A percentile compares a stretch with the other conserved stretches of the same genome.
Evolutionary conservation across 2,888 invertebrate species (phyloP).

Genomic region (Eulithis testata): DNA sequence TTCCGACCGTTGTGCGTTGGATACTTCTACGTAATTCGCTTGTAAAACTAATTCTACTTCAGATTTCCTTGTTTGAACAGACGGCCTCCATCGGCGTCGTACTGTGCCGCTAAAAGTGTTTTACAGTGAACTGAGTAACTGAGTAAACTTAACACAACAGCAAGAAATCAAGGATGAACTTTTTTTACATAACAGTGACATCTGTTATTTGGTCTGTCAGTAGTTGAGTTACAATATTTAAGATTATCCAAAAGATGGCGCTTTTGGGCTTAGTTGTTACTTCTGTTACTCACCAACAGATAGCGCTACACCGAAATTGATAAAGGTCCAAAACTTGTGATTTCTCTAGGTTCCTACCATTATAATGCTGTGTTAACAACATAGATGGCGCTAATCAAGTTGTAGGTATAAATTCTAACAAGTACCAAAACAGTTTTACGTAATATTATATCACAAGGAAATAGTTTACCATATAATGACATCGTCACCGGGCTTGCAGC

Average conservation of each 20-base stretch:
- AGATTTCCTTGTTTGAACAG: conserved; percentile 84
- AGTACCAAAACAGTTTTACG: too few species aligned
- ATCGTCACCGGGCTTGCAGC: conserved; percentile 95
- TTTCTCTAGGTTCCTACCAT: background rate
- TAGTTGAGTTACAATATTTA: too few species aligned
- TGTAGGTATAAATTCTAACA: background rate
- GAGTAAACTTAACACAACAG: too few species aligned
- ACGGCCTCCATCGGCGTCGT: conserved; percentile 88
- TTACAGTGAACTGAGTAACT: too few species aligned
- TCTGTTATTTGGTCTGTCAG: background rate
- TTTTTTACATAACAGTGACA: background rate
- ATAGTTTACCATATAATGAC: conserved; percentile 89
- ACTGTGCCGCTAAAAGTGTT: conserved; percentile 87
- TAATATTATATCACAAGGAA: too few species aligned
- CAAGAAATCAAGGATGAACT: too few species aligned
- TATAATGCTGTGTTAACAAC: background rate
- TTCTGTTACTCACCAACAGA: conserved; percentile 8
- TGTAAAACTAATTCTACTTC: conserved; percentile 89
- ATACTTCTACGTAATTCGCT: conserved; percentile 89
- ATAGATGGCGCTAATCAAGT: background rate
- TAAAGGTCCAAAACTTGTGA: background rate
- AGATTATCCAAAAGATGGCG: too few species aligned
- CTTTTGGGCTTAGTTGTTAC: too few species aligned
- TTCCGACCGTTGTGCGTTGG: conserved; percentile 76
- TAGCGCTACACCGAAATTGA: conserved; percentile 2